Base-by-base conservation (phyloP, 2,113 vertebrate genomes). In the Romanogobio albipinnatus region DNA sequence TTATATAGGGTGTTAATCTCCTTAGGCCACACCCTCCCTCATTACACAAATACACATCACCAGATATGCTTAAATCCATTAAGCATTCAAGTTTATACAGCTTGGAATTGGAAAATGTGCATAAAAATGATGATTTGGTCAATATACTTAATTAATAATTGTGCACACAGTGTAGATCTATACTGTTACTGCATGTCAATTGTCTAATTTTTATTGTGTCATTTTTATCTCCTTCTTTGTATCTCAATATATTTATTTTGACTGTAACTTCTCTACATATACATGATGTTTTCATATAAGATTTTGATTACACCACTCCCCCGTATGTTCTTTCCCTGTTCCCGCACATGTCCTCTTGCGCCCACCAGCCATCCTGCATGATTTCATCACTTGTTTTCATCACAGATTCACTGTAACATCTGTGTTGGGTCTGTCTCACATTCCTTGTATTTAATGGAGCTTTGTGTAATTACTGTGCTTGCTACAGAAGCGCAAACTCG, bases 391-490 rank as follows among this genome's bases (percentile, higher is more conserved):
- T 58, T 76, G 84, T 62, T 43, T 10, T 36, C 53, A 39, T 39
- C n/a, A 51, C 43, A 84, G 66, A 88, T 81, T 86, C 26, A 59
- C 85, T 82, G 61, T 56, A 79, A 84, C 82, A 79, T 82, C 83
- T 89, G 84, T 80, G 70, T 85, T 83, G 70, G 29, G 70, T 74
- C 80, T 89, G 74, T 82, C 56, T 87, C 77, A 49, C 61, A 81
- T 78, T 66, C 56, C 77, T 87, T 24, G 58, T 45, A 88, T 75
- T 76, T 74, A 82, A 77, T 84, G 53, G 82, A 70, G 73, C 79
- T 49, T 85, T 81, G 61, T 86, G 76, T 88, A 88, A 88, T 89
- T 85, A 85, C 83, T 86, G 85, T 66, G 59, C 76, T 89, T 83
- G 79, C 64, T 83, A 49, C 53, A 83, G 68, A 87, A 76, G 61